A percentile compares a stretch with the other conserved stretches of the same genome.
These are phyloP conservation scores for Calliopsis andreniformis DNA, from an alignment of 1,140 invertebrate species.

Conservation along the genomic window DNA sequence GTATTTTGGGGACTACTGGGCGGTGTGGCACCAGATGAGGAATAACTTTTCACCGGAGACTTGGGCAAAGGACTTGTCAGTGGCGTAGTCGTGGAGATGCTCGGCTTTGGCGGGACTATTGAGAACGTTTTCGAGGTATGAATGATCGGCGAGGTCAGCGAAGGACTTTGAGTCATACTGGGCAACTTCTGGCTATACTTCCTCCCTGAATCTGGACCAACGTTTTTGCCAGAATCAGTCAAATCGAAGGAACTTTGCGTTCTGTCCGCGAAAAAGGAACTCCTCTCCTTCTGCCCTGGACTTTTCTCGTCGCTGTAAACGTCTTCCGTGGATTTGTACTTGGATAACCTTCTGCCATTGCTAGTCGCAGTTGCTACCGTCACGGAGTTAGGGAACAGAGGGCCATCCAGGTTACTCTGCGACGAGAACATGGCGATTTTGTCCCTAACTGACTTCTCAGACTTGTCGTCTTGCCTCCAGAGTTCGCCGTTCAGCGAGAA, in stretches of 20 bases:
- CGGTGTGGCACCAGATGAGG: background rate
- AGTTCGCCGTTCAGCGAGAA: conserved; percentile 71
- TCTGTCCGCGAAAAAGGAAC: conserved; percentile 66
- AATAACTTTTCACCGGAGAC: background rate
- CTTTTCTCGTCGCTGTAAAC: conserved; percentile 75
- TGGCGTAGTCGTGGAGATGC: background rate
- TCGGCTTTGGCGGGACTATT: conserved; percentile 35
- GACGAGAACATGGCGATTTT: conserved; percentile 94
- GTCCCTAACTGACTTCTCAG: conserved; percentile 90
- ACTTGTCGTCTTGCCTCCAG: conserved; percentile 87
- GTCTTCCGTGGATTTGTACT: conserved; percentile 83
- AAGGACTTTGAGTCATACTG: conserved; percentile 50
- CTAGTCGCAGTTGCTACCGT: conserved; percentile 67
- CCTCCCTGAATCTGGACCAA: conserved; percentile 31
- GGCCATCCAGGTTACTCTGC: conserved; percentile 71
- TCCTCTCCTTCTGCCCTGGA: conserved; percentile 50
- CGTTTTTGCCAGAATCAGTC: conserved; percentile 53
- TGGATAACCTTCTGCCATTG: conserved; percentile 67
- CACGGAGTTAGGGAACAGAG: conserved; percentile 65
- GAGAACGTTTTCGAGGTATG: conserved; percentile 42
- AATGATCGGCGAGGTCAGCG: conserved; percentile 1
- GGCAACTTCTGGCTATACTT: conserved; percentile 59
- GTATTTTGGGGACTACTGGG: background rate
- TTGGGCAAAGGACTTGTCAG: conserved; percentile 14
- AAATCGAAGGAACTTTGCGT: conserved; percentile 77